Conservation (phyloP, 2,113 vertebrate species). For the Esox niger region DNA sequence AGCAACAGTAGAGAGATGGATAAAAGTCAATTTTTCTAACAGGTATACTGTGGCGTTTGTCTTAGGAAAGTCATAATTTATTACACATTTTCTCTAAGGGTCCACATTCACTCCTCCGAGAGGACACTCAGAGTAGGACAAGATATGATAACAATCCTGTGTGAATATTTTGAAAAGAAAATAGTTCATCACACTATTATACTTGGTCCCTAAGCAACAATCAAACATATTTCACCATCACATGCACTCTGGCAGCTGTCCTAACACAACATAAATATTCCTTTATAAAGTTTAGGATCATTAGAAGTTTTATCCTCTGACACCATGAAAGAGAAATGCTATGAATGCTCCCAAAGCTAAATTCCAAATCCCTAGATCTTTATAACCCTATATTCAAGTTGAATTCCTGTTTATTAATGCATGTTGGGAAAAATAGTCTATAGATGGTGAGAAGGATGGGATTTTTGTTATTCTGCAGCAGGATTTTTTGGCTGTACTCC, state of each 20-base stretch:
- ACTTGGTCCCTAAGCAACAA: conserved; percentile 65
- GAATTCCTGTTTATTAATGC: conserved; percentile 34
- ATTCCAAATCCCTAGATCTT: conserved; percentile 22
- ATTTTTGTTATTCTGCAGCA: conserved; percentile 34
- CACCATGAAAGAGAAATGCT: conserved; percentile 3
- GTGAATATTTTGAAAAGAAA: conserved; percentile 25
- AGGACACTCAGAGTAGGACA: conserved; percentile 19
- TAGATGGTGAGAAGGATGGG: neutral
- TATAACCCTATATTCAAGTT: conserved; percentile 50
- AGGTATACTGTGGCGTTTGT: conserved; percentile 32
- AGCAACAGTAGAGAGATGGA: conserved; percentile 36
- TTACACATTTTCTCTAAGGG: conserved; percentile 15
- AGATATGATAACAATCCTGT: conserved; percentile 33
- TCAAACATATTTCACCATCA: conserved; percentile 4
- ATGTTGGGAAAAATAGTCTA: conserved; percentile 29
- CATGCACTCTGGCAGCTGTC: conserved; percentile 29
- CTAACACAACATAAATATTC: conserved; percentile 29
- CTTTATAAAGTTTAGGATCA: conserved; percentile 23
- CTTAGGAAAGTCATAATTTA: conserved; percentile 6
- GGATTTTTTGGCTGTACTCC: conserved; percentile 49
- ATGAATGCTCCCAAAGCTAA: conserved; percentile 29
- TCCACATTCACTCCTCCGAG: conserved; percentile 21
- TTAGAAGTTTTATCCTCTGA: conserved; percentile 18
- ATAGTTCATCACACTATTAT: conserved; percentile 31
- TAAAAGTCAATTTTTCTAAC: conserved; percentile 32